Percentiles rank a stretch among this genome's conserved stretches.
Conservation (phyloP, 2,797 vertebrate genomes). For the Dicrostonyx torquatus region DNA sequence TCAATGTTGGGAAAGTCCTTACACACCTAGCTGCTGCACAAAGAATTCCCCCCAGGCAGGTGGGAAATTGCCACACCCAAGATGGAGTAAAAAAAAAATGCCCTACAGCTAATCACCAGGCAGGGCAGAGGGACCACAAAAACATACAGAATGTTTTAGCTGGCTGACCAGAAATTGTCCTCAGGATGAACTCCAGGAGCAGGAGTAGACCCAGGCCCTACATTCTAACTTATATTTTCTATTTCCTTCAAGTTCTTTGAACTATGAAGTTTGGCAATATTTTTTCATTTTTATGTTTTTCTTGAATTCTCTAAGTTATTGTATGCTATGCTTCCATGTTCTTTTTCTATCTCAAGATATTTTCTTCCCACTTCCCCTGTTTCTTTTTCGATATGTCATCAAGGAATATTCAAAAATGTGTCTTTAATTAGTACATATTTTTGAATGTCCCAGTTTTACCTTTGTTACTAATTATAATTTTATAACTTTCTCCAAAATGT, state of each 20-base stretch:
- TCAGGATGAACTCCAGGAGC: too few species aligned
- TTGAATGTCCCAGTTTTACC: background rate
- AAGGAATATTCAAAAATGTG: background rate
- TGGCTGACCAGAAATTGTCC: too few species aligned
- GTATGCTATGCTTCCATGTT: background rate
- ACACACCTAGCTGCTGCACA: too few species aligned
- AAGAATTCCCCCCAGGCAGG: too few species aligned
- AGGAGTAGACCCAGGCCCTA: too few species aligned
- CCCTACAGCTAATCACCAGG: too few species aligned
- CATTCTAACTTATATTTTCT: background rate
- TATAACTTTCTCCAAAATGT: background rate
- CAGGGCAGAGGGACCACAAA: too few species aligned
- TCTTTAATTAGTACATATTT: background rate
- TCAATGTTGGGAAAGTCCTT: too few species aligned
- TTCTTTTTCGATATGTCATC: background rate
- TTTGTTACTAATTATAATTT: background rate
- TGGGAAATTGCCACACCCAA: too few species aligned
- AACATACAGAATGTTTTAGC: too few species aligned
- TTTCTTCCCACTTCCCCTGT: background rate
- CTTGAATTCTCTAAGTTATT: background rate
- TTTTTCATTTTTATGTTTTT: background rate
- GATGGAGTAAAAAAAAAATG: too few species aligned
- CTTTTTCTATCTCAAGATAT: background rate
- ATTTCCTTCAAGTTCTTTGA: background rate
- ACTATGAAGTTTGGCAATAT: background rate